phyloP scores from a whole-genome alignment of 2,888 invertebrate species.

The Hypselothyrea guttata region DNA sequence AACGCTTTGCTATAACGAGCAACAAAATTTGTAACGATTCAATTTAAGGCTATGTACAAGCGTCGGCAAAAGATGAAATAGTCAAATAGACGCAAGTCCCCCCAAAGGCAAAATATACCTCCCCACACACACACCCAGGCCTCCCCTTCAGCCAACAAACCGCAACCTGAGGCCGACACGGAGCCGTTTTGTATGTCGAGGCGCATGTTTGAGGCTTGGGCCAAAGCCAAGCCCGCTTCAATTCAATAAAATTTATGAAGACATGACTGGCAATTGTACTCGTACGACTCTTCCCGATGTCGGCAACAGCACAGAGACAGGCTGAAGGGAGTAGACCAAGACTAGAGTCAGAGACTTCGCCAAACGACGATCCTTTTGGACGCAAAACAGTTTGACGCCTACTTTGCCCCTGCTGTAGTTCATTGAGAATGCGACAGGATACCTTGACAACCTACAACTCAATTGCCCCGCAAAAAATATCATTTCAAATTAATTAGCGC shows the following conservation, averaged over 20 bases:
- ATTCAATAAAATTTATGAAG: conserved; percentile 76
- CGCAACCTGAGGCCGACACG: conserved; percentile 35
- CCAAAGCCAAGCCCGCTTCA: conserved; percentile 44
- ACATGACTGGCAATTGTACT: conserved; percentile 75
- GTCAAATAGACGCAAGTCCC: conserved; percentile 64
- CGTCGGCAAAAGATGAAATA: conserved; percentile 77
- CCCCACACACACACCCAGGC: conserved; percentile 1
- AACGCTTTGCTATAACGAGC: conserved; percentile 80
- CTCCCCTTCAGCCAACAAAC: neutral
- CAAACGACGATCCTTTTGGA: neutral
- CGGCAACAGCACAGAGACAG: conserved; percentile 14
- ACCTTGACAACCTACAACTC: conserved; percentile 54
- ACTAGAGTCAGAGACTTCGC: conserved; percentile 31
- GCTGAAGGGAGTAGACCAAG: neutral
- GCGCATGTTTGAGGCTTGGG: conserved; percentile 49
- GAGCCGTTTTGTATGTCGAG: conserved; percentile 64
- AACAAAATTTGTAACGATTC: conserved; percentile 80
- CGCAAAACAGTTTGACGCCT: conserved; percentile 57
- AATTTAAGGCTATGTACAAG: conserved; percentile 78
- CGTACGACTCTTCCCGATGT: conserved; percentile 30
- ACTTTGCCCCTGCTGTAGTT: conserved; percentile 10
- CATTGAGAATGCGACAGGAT: conserved; percentile 33
- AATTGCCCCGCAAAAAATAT: conserved; percentile 56
- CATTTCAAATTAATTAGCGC: conserved; percentile 73
- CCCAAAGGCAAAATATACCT: conserved; percentile 27